Conservation (phyloP, 2,113 vertebrate genomes). For the Rutilus rutilus region DNA sequence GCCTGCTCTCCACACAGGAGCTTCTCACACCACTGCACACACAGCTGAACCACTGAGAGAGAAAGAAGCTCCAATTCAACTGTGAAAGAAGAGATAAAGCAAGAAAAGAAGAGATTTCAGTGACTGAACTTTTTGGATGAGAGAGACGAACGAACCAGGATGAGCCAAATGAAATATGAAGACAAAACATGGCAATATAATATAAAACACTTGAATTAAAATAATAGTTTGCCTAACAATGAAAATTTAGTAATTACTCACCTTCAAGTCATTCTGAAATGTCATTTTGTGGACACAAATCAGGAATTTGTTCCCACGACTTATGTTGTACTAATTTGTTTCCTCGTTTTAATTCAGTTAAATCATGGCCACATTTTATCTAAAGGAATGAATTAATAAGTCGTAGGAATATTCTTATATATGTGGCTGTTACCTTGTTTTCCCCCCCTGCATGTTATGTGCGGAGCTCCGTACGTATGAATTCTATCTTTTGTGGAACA, state of each 20-base stretch:
- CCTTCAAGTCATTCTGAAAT: background rate
- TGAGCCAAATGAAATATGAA: background rate
- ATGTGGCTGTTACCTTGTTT: too few relatives aligned
- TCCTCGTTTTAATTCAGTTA: too few relatives aligned
- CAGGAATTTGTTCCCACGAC: too few relatives aligned
- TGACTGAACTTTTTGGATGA: constrained; percentile 6
- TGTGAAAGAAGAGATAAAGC: constrained; percentile 13
- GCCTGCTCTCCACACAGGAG: constrained; percentile 33
- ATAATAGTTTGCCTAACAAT: background rate
- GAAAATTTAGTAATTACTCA: background rate
- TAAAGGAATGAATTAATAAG: too few relatives aligned
- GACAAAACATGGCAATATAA: background rate
- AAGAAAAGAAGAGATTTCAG: background rate
- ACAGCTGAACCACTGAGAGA: constrained; percentile 23
- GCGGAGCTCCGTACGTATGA: too few relatives aligned
- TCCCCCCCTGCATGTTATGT: too few relatives aligned
- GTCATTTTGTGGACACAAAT: too few relatives aligned
- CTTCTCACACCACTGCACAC: constrained; percentile 42
- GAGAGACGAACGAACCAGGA: background rate
- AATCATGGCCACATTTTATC: too few relatives aligned
- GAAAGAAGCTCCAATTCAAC: constrained; percentile 16
- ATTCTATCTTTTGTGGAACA: too few relatives aligned
- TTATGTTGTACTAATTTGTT: too few relatives aligned
- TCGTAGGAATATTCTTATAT: too few relatives aligned
- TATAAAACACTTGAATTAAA: background rate